phyloP scores from a whole-genome alignment of 92 coral and sea anemone species.

The Paragorgia papillata region DNA sequence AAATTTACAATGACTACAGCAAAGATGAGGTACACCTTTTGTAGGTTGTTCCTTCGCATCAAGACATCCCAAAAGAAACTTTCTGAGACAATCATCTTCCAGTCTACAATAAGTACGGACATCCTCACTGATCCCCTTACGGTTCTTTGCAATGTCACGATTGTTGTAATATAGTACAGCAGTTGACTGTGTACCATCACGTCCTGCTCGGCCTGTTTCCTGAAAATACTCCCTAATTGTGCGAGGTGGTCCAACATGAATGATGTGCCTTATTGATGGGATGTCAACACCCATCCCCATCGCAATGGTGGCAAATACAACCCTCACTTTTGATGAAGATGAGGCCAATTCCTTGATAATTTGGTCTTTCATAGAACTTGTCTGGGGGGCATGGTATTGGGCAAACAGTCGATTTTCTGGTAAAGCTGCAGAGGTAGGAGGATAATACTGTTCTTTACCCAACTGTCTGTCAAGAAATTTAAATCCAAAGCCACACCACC shows the following conservation, averaged over 20 bases:
- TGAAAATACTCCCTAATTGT: too few relatives aligned
- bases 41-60: conserved; percentile 11
- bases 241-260: too few relatives aligned
- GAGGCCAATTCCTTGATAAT: too few relatives aligned
- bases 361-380: too few relatives aligned
- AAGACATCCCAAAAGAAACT: conserved; percentile 27
- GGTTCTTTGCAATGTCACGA: conserved; percentile 36
- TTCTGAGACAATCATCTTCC: conserved; percentile 13
- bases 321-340: conserved; percentile 18
- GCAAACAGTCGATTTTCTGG: too few relatives aligned
- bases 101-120: conserved; percentile 20
- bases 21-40: conserved; percentile 5
- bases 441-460: too few relatives aligned
- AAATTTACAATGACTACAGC: conserved; percentile 25
- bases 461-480: too few relatives aligned
- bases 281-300: too few relatives aligned
- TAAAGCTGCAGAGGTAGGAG: too few relatives aligned
- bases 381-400: too few relatives aligned
- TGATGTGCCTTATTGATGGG: conserved; percentile 31
- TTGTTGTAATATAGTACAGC: conserved; percentile 42
- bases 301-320: conserved; percentile 37
- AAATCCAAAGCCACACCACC: too few relatives aligned
- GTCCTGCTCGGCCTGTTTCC: too few relatives aligned
- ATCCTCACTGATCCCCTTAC: conserved; percentile 18
- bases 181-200: conserved; percentile 32